phyloP scores from a whole-genome alignment of 2,797 vertebrate genomes.

The Cynodonichthys magdalenae region DNA sequence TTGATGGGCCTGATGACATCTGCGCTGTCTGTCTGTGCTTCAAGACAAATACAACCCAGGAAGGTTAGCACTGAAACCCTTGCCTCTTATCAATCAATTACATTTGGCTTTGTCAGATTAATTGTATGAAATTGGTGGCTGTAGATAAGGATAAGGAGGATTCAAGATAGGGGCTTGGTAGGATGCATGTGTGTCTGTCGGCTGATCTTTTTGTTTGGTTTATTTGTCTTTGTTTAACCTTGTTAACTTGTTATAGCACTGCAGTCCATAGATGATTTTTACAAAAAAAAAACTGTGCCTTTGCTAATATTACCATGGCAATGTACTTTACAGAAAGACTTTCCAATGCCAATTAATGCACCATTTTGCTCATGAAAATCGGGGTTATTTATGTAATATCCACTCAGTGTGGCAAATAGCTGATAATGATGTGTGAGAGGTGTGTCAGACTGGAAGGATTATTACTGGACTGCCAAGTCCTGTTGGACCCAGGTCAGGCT shows the following conservation, averaged over 20 bases:
- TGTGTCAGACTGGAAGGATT: slow-evolving; percentile 70
- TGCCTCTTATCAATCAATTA: slow-evolving; percentile 79
- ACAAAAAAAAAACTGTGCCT: background rate
- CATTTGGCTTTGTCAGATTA: slow-evolving; percentile 79
- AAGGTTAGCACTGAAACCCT: slow-evolving; percentile 49
- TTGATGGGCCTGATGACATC: slow-evolving; percentile 78
- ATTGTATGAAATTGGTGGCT: slow-evolving; percentile 77
- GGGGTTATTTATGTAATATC: slow-evolving; percentile 77
- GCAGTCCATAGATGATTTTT: background rate
- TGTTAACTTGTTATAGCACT: slow-evolving; percentile 32
- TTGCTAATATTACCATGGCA: background rate
- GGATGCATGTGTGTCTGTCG: slow-evolving; percentile 34
- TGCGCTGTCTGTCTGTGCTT: slow-evolving; percentile 74
- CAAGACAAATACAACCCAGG: slow-evolving; percentile 64
- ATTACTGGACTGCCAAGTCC: slow-evolving; percentile 73
- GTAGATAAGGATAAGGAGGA: slow-evolving; percentile 64
- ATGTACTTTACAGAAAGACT: slow-evolving; percentile 10
- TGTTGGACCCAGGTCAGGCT: slow-evolving; percentile 76
- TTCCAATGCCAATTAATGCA: slow-evolving; percentile 17
- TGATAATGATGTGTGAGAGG: slow-evolving; percentile 83
- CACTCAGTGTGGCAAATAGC: slow-evolving; percentile 80
- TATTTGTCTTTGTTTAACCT: slow-evolving; percentile 48
- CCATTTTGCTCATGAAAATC: slow-evolving; percentile 67
- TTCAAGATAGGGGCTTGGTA: slow-evolving; percentile 38
- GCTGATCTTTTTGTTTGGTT: slow-evolving; percentile 26